Evolutionary conservation across 2,888 invertebrate species (phyloP).

Genomic region (Clitarchus hookeri): DNA sequence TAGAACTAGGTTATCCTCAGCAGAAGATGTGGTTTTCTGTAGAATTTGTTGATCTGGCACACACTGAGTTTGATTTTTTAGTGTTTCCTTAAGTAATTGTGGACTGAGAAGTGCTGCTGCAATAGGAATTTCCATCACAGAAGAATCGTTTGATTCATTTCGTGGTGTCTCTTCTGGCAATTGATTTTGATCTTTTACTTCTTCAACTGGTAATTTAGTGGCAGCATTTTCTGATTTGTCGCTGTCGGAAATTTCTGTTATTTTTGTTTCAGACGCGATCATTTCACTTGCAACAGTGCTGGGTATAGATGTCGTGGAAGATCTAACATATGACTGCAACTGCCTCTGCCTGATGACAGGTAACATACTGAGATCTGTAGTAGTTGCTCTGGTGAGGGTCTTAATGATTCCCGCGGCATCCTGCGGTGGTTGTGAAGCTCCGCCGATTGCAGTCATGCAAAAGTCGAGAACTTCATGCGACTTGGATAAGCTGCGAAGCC

Average conservation of each 20-base stretch:
- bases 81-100: conserved; percentile 32
- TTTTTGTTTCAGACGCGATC: background rate
- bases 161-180: background rate
- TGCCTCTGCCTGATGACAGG: conserved; percentile 31
- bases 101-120: conserved; percentile 31
- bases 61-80: conserved; percentile 28
- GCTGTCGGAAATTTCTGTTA: background rate
- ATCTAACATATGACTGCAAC: conserved; percentile 22
- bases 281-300: background rate
- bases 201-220: background rate
- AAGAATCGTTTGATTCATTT: background rate
- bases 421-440: background rate
- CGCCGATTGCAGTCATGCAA: conserved; percentile 49
- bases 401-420: conserved; percentile 31
- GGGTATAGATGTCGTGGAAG: conserved; percentile 36
- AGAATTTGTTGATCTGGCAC: background rate
- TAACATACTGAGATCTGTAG: conserved; percentile 39
- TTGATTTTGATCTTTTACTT: background rate
- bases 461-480: conserved; percentile 58
- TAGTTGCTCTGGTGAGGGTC: conserved; percentile 42
- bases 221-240: background rate
- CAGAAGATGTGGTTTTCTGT: background rate
- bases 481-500: conserved; percentile 56
- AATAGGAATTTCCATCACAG: background rate
- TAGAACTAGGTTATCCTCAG: background rate